Conservation (phyloP, 2,888 invertebrate genomes). For the Mamestra brassicae region DNA sequence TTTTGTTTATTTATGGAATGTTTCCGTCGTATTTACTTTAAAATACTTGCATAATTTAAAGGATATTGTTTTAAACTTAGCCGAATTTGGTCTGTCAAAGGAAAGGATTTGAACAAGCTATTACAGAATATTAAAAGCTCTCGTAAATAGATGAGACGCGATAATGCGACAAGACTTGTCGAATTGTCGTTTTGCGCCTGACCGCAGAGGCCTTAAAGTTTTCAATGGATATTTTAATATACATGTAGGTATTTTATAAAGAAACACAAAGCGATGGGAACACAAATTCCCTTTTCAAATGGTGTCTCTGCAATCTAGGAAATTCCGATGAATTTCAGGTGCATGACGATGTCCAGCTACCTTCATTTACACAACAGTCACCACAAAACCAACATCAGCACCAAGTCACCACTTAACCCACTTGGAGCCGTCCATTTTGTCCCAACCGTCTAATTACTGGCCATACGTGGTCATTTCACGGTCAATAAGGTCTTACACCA, state of each 20-base stretch:
- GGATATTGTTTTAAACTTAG: too few species aligned
- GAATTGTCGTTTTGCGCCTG: too few species aligned
- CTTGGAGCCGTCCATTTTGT: constrained; percentile 31
- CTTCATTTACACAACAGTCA: constrained; percentile 28
- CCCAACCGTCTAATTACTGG: constrained; percentile 48
- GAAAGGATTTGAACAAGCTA: too few species aligned
- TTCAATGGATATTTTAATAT: too few species aligned
- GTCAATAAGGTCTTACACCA: constrained; percentile 44
- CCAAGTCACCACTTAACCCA: constrained; percentile 45
- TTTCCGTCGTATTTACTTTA: background rate
- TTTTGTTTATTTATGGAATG: background rate
- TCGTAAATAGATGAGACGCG: too few species aligned
- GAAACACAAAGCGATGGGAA: background rate
- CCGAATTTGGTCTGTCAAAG: too few species aligned
- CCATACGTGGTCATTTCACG: constrained; percentile 49
- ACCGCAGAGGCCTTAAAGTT: too few species aligned
- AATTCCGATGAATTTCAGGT: too few species aligned
- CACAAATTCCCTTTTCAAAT: too few species aligned
- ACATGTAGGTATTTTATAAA: background rate
- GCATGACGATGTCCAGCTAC: background rate
- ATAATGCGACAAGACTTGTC: too few species aligned
- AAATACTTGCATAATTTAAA: background rate
- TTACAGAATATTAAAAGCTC: too few species aligned
- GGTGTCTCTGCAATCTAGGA: too few species aligned
- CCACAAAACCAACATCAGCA: constrained; percentile 27